Evolutionary conservation across 2,797 vertebrate species (phyloP).

Genomic region (Bovichtus diacanthus): DNA sequence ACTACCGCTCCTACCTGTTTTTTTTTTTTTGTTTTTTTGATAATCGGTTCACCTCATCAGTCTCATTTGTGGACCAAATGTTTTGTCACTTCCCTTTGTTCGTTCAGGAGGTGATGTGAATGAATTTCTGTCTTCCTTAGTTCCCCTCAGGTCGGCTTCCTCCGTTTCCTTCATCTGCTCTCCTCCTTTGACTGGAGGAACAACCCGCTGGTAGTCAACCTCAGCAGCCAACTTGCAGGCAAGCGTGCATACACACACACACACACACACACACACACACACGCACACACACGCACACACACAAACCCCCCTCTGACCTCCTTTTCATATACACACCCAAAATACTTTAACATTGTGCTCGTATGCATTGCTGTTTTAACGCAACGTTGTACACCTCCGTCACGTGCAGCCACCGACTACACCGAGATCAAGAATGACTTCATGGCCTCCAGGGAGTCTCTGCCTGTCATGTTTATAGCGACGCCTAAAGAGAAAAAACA

Average conservation of each 20-base stretch:
- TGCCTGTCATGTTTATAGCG: slow-evolving; percentile 93
- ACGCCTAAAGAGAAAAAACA: slow-evolving; percentile 91
- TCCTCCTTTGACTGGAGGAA: slow-evolving; percentile 97
- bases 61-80: background rate
- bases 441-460: slow-evolving; percentile 86
- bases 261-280: background rate
- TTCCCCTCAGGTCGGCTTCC: slow-evolving; percentile 95
- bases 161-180: slow-evolving; percentile 93
- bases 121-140: slow-evolving; percentile 77
- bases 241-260: slow-evolving; percentile 47
- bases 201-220: slow-evolving; percentile 92
- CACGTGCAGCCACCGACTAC: slow-evolving; percentile 87
- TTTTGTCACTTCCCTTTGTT: slow-evolving; percentile 41
- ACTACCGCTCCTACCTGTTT: slow-evolving; percentile 3
- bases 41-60: background rate
- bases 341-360: slow-evolving; percentile 68
- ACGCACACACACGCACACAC: slow-evolving; percentile 14
- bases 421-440: slow-evolving; percentile 93
- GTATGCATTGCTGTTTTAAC: slow-evolving; percentile 27
- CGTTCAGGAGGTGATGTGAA: slow-evolving; percentile 65
- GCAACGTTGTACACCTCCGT: slow-evolving; percentile 55
- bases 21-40: background rate
- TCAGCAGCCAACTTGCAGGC: slow-evolving; percentile 93
- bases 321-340: slow-evolving; percentile 56
- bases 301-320: slow-evolving; percentile 52